Conservation (phyloP, 2,888 invertebrate species). For the Acheta domesticus region DNA sequence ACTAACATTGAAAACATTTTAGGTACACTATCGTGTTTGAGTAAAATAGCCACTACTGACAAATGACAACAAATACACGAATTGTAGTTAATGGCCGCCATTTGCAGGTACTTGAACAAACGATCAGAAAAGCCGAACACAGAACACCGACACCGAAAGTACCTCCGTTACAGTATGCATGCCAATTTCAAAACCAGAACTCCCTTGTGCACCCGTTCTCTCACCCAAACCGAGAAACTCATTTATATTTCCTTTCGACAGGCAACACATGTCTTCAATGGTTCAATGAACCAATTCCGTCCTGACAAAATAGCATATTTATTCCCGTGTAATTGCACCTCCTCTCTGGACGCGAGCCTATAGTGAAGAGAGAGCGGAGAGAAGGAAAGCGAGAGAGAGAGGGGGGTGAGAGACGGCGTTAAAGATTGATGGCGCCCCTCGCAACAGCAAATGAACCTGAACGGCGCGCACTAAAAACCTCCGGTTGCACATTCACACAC, state of each 20-base stretch:
- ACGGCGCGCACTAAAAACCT: conserved; percentile 1
- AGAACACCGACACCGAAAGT: too few species aligned
- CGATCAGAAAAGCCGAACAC: too few species aligned
- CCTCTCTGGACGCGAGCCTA: background rate
- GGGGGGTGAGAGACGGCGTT: background rate
- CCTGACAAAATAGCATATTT: conserved; percentile 18
- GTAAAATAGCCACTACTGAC: too few species aligned
- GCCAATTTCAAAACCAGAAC: too few species aligned
- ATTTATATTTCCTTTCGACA: conserved; percentile 11
- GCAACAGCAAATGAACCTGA: background rate
- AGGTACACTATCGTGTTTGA: too few species aligned
- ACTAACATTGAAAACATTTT: too few species aligned
- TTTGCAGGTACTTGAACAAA: too few species aligned
- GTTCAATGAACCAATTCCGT: conserved; percentile 10
- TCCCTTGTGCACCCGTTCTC: too few species aligned
- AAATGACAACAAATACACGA: too few species aligned
- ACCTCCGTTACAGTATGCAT: too few species aligned
- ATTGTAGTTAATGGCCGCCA: too few species aligned
- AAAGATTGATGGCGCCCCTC: conserved; percentile 18
- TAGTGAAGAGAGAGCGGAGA: background rate
- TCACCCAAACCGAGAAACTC: background rate
- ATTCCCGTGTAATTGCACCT: background rate
- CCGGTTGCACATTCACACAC: background rate
- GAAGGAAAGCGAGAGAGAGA: background rate
- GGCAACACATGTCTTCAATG: conserved; percentile 10